A percentile compares a stretch with the other conserved stretches of the same genome.
These are phyloP conservation scores for Lasioglossum baleicum DNA, from an alignment of 1,140 invertebrate species.

Conservation along the genomic window DNA sequence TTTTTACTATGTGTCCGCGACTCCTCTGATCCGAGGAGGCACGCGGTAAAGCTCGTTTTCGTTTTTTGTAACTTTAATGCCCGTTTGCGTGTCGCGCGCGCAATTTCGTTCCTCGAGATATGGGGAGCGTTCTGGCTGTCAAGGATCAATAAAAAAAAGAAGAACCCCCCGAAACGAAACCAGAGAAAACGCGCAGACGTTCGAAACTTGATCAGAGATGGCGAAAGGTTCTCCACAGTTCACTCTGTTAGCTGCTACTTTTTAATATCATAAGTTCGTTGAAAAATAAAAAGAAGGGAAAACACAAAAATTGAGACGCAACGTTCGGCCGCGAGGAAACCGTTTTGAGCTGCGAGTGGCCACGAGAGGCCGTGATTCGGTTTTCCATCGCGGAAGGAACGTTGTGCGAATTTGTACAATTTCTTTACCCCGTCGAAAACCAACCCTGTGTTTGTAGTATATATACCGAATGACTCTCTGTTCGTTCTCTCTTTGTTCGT, in stretches of 20 bases:
- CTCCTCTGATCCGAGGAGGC: conserved; percentile 23
- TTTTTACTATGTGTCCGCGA: conserved; percentile 51
- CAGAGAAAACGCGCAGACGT: conserved; percentile 30
- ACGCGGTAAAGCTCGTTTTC: conserved; percentile 73
- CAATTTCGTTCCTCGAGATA: conserved; percentile 20
- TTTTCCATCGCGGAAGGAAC: neutral
- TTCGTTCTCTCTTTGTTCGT: conserved; percentile 33
- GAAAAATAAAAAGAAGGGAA: neutral
- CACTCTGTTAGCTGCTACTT: conserved; percentile 30
- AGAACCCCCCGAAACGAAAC: conserved; percentile 15
- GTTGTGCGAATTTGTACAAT: conserved; percentile 18
- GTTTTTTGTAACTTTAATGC: conserved; percentile 73
- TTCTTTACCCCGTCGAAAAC: neutral
- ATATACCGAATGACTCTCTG: neutral
- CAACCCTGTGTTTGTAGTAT: neutral
- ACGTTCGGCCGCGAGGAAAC: neutral
- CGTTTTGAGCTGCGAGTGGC: conserved; percentile 29
- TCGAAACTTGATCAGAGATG: neutral
- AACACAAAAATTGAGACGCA: too few relatives aligned
- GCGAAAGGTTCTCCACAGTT: neutral
- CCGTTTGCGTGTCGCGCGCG: conserved; percentile 57
- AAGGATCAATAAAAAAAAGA: too few relatives aligned
- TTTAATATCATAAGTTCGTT: conserved; percentile 30
- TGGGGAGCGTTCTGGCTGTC: conserved; percentile 14
- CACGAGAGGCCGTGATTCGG: neutral